Conservation (phyloP, 2,888 invertebrate genomes). For the Taphrorychus bicolor region DNA sequence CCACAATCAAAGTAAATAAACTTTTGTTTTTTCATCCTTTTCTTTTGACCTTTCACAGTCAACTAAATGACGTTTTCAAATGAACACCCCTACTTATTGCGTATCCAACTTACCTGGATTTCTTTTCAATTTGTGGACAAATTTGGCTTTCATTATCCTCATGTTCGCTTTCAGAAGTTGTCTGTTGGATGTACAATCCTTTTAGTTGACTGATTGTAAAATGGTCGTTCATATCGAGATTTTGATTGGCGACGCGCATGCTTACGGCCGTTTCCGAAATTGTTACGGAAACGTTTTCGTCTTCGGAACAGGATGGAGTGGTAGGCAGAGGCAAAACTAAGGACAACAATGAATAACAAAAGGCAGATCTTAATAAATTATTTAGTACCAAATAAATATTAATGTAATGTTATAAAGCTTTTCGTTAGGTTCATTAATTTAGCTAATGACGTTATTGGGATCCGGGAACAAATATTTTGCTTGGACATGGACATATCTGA, state of each 20-base stretch:
- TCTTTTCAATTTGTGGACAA: not conserved
- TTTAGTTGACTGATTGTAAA: slow-evolving; percentile 56
- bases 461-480: no score
- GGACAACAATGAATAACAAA: slow-evolving; percentile 12
- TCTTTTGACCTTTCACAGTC: no score
- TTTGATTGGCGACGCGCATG: slow-evolving; percentile 53
- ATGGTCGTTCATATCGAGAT: slow-evolving; percentile 57
- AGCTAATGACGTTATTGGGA: no score
- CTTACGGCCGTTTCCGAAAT: slow-evolving; percentile 56
- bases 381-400: no score
- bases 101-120: slow-evolving; percentile 39
- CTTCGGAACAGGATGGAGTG: slow-evolving; percentile 53
- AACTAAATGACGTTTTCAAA: not conserved
- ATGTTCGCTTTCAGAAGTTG: slow-evolving; percentile 44
- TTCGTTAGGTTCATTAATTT: not conserved
- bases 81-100: no score
- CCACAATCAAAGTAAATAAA: no score
- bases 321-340: slow-evolving; percentile 21
- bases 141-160: slow-evolving; percentile 33
- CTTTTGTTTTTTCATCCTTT: no score
- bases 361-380: not conserved
- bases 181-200: slow-evolving; percentile 53
- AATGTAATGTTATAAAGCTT: no score
- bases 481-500: no score
- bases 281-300: slow-evolving; percentile 59